Conservation (phyloP, 2,113 vertebrate species). For the Myrmecobius fasciatus region DNA sequence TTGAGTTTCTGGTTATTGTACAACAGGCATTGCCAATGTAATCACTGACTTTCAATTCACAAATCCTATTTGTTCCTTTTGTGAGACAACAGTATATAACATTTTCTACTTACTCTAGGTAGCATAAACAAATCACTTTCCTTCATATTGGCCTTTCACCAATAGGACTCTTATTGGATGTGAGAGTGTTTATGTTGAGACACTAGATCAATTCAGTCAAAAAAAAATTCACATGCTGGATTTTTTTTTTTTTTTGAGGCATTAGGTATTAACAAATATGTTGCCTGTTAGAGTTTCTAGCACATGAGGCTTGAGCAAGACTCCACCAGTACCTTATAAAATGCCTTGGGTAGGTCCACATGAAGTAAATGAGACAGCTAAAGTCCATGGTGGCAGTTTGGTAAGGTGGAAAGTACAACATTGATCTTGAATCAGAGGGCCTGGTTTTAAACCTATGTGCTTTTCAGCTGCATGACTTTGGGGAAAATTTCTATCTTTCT, state of each 20-base stretch:
- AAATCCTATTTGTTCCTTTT: conserved; percentile 62
- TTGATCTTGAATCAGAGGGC: background rate
- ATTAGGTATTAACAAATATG: conserved; percentile 4
- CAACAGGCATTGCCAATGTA: background rate
- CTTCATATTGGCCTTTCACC: conserved; percentile 66
- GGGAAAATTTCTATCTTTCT: background rate
- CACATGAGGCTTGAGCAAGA: conserved; percentile 45
- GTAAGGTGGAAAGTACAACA: background rate
- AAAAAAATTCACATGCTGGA: conserved; percentile 55
- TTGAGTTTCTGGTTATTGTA: background rate
- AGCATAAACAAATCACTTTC: conserved; percentile 70
- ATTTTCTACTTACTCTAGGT: conserved; percentile 59
- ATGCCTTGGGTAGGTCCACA: background rate
- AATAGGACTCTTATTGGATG: conserved; percentile 66
- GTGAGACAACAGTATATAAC: conserved; percentile 48
- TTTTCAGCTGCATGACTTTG: background rate
- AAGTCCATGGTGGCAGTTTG: fast-evolving
- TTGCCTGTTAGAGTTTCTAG: conserved; percentile 23
- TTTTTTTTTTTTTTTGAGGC: background rate
- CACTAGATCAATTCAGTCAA: conserved; percentile 22
- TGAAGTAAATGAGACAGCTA: fast-evolving
- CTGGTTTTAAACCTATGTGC: background rate
- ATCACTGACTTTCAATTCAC: conserved; percentile 34
- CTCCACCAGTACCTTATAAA: background rate
- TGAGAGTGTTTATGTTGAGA: conserved; percentile 70